phyloP scores from a whole-genome alignment of 1,140 invertebrate genomes.

The Drosophila nasuta region DNA sequence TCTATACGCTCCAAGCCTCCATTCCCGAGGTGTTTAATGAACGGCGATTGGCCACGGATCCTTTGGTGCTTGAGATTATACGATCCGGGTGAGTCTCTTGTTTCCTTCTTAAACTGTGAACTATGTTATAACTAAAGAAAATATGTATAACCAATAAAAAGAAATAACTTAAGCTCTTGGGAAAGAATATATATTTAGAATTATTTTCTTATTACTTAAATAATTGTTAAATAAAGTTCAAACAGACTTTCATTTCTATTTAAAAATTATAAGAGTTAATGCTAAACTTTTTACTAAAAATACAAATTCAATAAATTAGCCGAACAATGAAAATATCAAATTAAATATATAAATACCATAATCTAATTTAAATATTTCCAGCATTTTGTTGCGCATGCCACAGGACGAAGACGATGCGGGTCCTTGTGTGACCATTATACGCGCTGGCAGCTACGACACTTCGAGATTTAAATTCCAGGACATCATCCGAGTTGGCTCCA shows the following conservation, averaged over 20 bases:
- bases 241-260: too few species aligned
- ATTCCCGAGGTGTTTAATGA: conserved; percentile 87
- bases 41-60: conserved; percentile 74
- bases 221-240: too few species aligned
- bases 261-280: too few species aligned
- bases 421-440: conserved; percentile 85
- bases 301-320: too few species aligned
- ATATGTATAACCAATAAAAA: too few species aligned
- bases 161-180: too few species aligned
- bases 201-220: too few species aligned
- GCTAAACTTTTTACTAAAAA: too few species aligned
- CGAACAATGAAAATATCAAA: too few species aligned
- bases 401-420: conserved; percentile 69
- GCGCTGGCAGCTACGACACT: conserved; percentile 78
- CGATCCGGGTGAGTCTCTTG: conserved; percentile 84
- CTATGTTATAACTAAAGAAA: too few species aligned
- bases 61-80: conserved; percentile 85
- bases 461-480: conserved; percentile 77
- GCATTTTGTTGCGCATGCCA: conserved; percentile 70
- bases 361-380: conserved; percentile 21
- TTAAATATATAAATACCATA: too few species aligned
- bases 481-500: conserved; percentile 74
- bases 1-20: conserved; percentile 87
- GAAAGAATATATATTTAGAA: too few species aligned
- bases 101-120: background rate